Conservation (phyloP, 2,113 vertebrate species). For the Boleophthalmus pectinirostris region DNA sequence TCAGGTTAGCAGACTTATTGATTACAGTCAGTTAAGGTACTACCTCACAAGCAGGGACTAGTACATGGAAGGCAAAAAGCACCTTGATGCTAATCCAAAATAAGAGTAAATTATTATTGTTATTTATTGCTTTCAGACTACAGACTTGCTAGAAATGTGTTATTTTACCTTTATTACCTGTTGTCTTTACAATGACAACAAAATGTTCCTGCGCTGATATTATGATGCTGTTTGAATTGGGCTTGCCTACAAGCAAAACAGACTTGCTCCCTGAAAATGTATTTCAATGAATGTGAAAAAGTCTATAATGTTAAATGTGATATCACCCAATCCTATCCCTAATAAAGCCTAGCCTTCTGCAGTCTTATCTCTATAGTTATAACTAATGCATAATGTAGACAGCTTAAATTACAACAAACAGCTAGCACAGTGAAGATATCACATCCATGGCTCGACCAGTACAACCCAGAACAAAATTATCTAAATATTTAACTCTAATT, state of each 20-base stretch:
- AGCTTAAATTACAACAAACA: not conserved
- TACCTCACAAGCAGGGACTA: not conserved
- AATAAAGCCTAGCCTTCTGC: not conserved
- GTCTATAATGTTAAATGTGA: not conserved
- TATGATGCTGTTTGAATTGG: too few species aligned
- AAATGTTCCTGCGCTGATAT: too few species aligned
- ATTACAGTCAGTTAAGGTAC: conserved; percentile 15
- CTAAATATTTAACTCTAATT: too few species aligned
- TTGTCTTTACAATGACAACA: too few species aligned
- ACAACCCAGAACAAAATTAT: not conserved
- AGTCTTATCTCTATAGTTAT: not conserved
- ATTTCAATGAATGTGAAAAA: too few species aligned
- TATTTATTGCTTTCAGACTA: not conserved
- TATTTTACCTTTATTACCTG: too few species aligned
- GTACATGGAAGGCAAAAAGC: not conserved
- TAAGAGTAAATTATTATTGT: not conserved
- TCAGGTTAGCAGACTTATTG: conserved; percentile 18
- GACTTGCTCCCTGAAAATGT: too few species aligned
- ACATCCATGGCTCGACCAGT: too few species aligned
- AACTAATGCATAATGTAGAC: not conserved
- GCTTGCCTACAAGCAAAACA: too few species aligned
- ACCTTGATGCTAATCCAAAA: not conserved
- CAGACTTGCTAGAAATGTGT: not conserved
- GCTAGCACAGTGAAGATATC: too few species aligned
- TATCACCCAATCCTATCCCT: not conserved